phyloP scores from a whole-genome alignment of 1,140 invertebrate species.

The Meloidogyne floridensis region DNA sequence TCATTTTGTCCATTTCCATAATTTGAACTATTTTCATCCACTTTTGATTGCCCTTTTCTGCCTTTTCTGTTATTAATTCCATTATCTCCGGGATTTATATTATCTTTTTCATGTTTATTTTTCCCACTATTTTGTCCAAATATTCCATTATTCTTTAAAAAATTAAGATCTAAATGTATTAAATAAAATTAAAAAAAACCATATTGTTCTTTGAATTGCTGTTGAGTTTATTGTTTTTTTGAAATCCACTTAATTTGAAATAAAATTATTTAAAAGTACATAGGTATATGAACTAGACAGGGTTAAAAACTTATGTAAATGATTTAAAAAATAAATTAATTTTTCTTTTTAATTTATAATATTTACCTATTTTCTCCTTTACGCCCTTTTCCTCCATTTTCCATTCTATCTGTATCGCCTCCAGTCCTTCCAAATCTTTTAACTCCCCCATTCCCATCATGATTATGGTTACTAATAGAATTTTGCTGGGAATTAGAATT shows the following conservation, averaged over 20 bases:
- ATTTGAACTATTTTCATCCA: not conserved
- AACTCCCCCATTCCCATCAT: not conserved
- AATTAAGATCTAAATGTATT: not conserved
- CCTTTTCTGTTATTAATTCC: not conserved
- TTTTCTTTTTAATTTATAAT: not conserved
- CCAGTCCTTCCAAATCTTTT: slow-evolving; percentile 3
- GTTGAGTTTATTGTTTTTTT: not conserved
- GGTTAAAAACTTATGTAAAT: too few species aligned
- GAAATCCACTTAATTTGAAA: not conserved
- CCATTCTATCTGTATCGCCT: not conserved
- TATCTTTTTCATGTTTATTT: not conserved
- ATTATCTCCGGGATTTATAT: not conserved
- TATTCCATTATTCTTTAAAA: not conserved
- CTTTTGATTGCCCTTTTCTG: not conserved
- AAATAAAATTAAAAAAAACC: not conserved
- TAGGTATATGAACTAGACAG: too few species aligned
- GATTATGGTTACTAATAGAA: not conserved
- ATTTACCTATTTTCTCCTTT: not conserved
- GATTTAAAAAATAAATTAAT: not conserved
- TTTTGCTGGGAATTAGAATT: not conserved
- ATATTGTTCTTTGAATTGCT: not conserved
- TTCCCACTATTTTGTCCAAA: not conserved
- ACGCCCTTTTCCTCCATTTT: not conserved
- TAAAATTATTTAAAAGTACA: not conserved
- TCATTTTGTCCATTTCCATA: not conserved